A percentile compares a stretch with the other conserved stretches of the same genome.
These are phyloP conservation scores for Choloepus hoffmanni DNA, from an alignment of 2,113 vertebrate genomes.

Conservation along the genomic window DNA sequence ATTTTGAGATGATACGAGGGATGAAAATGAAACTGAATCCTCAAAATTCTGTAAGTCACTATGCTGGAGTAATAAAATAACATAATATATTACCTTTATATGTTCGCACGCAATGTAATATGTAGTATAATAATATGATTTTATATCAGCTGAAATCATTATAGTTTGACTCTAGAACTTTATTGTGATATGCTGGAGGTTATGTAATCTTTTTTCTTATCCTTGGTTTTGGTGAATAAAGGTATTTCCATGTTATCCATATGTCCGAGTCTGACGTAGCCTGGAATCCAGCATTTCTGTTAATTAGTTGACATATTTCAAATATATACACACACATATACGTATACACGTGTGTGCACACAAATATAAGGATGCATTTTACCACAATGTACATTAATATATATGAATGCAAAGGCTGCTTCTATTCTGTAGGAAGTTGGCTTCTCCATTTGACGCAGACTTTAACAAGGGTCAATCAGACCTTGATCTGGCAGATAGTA, in stretches of 20 bases:
- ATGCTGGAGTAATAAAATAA: not conserved
- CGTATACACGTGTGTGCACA: accelerated
- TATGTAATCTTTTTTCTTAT: not conserved
- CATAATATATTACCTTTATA: too few relatives aligned
- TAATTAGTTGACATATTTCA: not conserved
- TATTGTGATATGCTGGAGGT: not conserved
- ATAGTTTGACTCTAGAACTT: not conserved
- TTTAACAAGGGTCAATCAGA: not conserved
- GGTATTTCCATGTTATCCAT: not conserved
- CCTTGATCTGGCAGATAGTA: not conserved
- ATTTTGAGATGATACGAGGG: conserved; percentile 94
- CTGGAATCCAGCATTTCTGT: not conserved
- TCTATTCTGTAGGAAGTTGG: not conserved
- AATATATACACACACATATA: not conserved
- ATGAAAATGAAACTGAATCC: conserved; percentile 96
- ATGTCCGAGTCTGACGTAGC: not conserved
- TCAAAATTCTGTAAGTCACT: conserved; percentile 90
- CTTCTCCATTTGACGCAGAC: not conserved
- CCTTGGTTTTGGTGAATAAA: not conserved
- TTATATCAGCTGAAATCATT: not conserved
- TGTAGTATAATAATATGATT: too few relatives aligned
- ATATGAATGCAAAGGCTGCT: not conserved
- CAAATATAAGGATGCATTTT: not conserved
- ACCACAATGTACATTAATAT: not conserved
- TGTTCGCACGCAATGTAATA: too few relatives aligned